These are phyloP conservation scores for Thunnus albacares DNA, from an alignment of 2,797 vertebrate genomes.

Conservation along the genomic window DNA sequence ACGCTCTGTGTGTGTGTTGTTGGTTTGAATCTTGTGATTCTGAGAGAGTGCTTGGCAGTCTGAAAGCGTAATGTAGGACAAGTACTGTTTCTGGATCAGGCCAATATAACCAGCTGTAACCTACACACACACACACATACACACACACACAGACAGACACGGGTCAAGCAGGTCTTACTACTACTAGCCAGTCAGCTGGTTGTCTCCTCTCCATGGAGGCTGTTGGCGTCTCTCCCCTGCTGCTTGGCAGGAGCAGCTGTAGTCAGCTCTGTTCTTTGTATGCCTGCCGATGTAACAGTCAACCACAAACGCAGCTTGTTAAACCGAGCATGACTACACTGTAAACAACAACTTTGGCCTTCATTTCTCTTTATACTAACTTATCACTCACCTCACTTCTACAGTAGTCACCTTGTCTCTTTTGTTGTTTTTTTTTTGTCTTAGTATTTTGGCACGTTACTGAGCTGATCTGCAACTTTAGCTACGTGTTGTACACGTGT, in stretches of 20 bases:
- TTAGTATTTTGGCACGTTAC: background rate
- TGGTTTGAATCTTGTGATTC: background rate
- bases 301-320: slow-evolving; percentile 23
- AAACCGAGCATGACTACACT: background rate
- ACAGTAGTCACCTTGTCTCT: background rate
- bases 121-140: background rate
- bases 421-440: background rate
- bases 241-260: slow-evolving; percentile 37
- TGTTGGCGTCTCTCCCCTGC: slow-evolving; percentile 27
- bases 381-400: background rate
- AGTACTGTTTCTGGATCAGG: background rate
- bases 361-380: too few relatives aligned
- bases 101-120: background rate
- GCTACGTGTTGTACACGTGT: too few relatives aligned
- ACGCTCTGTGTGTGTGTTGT: slow-evolving; percentile 6
- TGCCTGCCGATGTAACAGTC: slow-evolving; percentile 3
- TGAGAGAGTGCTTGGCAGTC: background rate
- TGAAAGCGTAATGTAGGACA: slow-evolving; percentile 14
- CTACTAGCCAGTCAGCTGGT: slow-evolving; percentile 30
- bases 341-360: background rate
- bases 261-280: slow-evolving; percentile 44
- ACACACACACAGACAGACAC: slow-evolving; percentile 8
- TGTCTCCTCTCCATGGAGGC: slow-evolving; percentile 16
- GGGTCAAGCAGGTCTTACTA: slow-evolving; percentile 21
- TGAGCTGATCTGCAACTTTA: background rate